Evolutionary conservation across 23 tunicate species (phyloP).

Genomic region (Trididemnum miniatum): DNA sequence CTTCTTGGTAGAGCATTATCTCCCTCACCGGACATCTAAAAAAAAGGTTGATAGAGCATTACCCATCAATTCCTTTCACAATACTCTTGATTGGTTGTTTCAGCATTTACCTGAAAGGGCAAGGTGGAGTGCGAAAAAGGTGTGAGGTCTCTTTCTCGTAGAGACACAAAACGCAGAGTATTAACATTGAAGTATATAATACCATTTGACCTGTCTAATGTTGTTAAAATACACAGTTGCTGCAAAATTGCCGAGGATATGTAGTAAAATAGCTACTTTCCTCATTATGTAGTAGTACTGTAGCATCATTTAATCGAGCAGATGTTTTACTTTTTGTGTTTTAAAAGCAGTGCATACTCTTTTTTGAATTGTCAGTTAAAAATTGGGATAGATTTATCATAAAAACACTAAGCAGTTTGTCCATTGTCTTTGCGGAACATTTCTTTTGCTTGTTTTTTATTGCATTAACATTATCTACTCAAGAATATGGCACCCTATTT

Average conservation of each 20-base stretch:
- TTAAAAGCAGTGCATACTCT: background rate
- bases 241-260: background rate
- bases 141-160: background rate
- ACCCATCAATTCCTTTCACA: background rate
- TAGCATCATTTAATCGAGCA: background rate
- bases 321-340: background rate
- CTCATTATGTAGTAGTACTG: background rate
- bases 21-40: background rate
- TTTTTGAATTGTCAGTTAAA: background rate
- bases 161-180: background rate
- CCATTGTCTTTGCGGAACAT: background rate
- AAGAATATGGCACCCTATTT: background rate
- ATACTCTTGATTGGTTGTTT: background rate
- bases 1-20: background rate
- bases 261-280: background rate
- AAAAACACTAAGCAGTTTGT: background rate
- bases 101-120: slow-evolving; percentile 1
- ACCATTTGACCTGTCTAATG: background rate
- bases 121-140: slow-evolving; percentile 1
- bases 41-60: background rate
- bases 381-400: background rate
- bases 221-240: background rate
- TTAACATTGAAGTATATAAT: background rate
- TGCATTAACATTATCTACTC: background rate
- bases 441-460: background rate